Evolutionary conservation across 2,888 invertebrate genomes (phyloP).

Genomic region (Lumbricus terrestris): DNA sequence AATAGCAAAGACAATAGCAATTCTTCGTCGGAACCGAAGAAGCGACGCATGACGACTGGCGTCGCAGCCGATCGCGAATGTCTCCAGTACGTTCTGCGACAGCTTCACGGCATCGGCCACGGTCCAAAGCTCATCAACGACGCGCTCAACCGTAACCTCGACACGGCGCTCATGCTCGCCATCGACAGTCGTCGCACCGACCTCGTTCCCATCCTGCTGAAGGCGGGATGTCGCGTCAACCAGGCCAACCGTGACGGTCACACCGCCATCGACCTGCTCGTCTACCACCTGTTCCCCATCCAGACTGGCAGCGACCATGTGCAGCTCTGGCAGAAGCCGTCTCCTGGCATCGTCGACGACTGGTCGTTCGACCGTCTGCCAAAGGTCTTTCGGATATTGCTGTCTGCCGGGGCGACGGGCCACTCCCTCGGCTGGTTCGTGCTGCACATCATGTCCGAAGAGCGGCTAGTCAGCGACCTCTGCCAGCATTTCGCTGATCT

Average conservation of each 20-base stretch:
- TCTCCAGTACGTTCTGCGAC: not conserved
- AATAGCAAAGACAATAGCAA: no score
- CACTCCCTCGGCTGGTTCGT: conserved; percentile 8
- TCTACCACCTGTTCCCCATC: not conserved
- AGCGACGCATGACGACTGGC: not conserved
- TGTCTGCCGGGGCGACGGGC: not conserved
- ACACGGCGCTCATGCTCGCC: not conserved
- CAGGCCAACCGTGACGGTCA: conserved; percentile 4
- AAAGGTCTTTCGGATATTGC: not conserved
- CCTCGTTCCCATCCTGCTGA: not conserved
- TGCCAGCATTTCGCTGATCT: not conserved
- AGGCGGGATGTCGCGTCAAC: not conserved
- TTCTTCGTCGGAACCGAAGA: not conserved
- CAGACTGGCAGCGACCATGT: conserved; percentile 8
- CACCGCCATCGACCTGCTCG: not conserved
- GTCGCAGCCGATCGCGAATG: not conserved
- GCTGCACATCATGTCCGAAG: conserved; percentile 8
- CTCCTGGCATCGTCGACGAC: not conserved
- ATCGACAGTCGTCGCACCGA: not conserved
- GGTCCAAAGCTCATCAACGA: conserved; percentile 3
- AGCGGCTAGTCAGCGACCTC: not conserved
- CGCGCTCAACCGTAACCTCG: not conserved
- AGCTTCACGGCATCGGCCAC: not conserved
- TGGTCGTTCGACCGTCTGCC: conserved; percentile 10
- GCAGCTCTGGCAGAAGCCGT: not conserved